These are phyloP conservation scores for Tinea trinotella DNA, from an alignment of 2,888 invertebrate species.

Conservation along the genomic window DNA sequence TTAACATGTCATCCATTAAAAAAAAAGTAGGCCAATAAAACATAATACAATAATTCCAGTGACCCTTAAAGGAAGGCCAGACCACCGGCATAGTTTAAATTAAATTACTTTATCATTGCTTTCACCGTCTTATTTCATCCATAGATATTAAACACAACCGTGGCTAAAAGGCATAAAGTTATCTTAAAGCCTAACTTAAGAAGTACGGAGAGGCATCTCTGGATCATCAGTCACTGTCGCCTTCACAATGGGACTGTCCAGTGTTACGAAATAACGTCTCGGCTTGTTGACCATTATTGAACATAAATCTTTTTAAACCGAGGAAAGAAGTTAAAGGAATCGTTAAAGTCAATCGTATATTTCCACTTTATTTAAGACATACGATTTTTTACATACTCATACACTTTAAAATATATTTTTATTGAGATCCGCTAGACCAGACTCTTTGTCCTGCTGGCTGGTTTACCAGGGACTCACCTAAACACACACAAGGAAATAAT, in stretches of 20 bases:
- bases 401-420: too few species aligned
- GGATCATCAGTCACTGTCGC: slow-evolving; percentile 38
- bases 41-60: too few species aligned
- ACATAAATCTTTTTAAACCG: slow-evolving; percentile 13
- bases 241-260: slow-evolving; percentile 33
- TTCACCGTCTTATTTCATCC: slow-evolving; percentile 4
- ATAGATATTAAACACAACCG: slow-evolving; percentile 21
- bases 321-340: slow-evolving; percentile 1
- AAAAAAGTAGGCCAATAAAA: too few species aligned
- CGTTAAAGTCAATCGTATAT: background rate
- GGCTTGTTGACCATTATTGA: slow-evolving; percentile 6
- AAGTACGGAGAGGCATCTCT: background rate
- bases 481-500: too few species aligned
- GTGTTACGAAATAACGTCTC: slow-evolving; percentile 18
- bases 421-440: too few species aligned
- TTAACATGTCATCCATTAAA: too few species aligned
- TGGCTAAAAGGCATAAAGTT: slow-evolving; percentile 33
- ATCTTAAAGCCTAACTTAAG: slow-evolving; percentile 8
- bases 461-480: too few species aligned
- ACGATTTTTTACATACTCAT: too few species aligned
- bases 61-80: background rate
- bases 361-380: too few species aligned
- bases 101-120: background rate
- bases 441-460: too few species aligned
- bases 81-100: slow-evolving; percentile 4